Evolutionary conservation across 2,113 vertebrate genomes (phyloP).

Genomic region (Poecilia latipinna): DNA sequence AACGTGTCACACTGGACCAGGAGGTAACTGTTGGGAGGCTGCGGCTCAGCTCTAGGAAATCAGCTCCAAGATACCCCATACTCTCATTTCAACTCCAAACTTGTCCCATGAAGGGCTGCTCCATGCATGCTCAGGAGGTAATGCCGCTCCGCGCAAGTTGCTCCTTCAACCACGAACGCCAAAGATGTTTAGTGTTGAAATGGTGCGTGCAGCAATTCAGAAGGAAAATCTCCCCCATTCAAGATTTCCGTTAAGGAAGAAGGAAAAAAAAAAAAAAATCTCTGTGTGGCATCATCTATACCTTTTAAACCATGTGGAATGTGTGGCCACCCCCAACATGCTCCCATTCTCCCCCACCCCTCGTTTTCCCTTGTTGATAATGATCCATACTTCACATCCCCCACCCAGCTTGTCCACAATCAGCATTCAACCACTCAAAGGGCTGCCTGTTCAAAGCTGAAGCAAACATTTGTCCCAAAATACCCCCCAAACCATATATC

Average conservation of each 20-base stretch:
- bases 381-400: conserved; percentile 66
- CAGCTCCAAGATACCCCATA: conserved; percentile 11
- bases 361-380: conserved; percentile 51
- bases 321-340: conserved; percentile 39
- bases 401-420: conserved; percentile 40
- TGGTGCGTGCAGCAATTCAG: neutral
- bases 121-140: neutral
- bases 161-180: neutral
- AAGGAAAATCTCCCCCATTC: neutral
- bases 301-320: conserved; percentile 50
- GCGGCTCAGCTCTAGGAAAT: conserved; percentile 17
- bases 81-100: neutral
- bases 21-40: conserved; percentile 33
- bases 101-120: conserved; percentile 13
- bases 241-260: neutral
- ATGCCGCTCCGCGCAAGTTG: neutral
- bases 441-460: neutral
- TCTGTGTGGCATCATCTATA: neutral
- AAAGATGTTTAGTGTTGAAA: neutral
- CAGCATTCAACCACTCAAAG: neutral
- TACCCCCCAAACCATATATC: neutral
- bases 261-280: neutral
- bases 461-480: neutral
- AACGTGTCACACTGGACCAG: conserved; percentile 21
- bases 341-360: conserved; percentile 43